Conservation (phyloP, 2,888 invertebrate species). For the Caenorhabditis imperialis region DNA sequence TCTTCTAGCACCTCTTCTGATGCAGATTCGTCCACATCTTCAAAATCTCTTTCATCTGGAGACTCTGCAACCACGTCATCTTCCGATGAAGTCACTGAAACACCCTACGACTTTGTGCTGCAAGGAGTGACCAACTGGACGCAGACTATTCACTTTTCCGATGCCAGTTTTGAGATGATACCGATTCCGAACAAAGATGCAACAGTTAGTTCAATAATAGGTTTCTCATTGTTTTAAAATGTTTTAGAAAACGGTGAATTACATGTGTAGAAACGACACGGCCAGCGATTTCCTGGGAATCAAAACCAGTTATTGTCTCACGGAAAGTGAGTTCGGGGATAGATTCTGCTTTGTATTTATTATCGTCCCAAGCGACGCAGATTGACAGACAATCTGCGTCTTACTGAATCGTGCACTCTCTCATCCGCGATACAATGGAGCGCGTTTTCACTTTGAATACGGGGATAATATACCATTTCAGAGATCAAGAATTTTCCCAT, state of each 20-base stretch:
- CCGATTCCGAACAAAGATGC: slow-evolving; percentile 35
- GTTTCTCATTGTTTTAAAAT: not conserved
- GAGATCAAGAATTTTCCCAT: not conserved
- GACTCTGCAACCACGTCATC: slow-evolving; percentile 5
- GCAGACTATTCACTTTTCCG: slow-evolving; percentile 17
- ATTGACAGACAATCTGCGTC: too few relatives aligned
- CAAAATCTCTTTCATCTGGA: not conserved
- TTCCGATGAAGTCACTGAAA: not conserved
- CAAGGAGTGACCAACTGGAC: slow-evolving; percentile 19
- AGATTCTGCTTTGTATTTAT: too few relatives aligned
- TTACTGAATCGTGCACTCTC: too few relatives aligned
- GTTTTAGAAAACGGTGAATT: not conserved
- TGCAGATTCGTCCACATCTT: not conserved
- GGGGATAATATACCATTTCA: too few relatives aligned
- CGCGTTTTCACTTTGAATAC: too few relatives aligned
- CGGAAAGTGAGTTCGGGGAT: not conserved
- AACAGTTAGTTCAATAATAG: not conserved
- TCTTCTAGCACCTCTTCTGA: not conserved
- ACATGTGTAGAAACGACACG: not conserved
- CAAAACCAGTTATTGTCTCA: not conserved
- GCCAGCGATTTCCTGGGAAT: not conserved
- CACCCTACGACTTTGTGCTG: slow-evolving; percentile 29
- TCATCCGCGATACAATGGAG: too few relatives aligned
- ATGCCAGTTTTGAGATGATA: slow-evolving; percentile 3
- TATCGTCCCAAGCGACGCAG: too few relatives aligned